Evolutionary conservation across 2,888 invertebrate species (phyloP).

Genomic region (Agrypnus murinus): DNA sequence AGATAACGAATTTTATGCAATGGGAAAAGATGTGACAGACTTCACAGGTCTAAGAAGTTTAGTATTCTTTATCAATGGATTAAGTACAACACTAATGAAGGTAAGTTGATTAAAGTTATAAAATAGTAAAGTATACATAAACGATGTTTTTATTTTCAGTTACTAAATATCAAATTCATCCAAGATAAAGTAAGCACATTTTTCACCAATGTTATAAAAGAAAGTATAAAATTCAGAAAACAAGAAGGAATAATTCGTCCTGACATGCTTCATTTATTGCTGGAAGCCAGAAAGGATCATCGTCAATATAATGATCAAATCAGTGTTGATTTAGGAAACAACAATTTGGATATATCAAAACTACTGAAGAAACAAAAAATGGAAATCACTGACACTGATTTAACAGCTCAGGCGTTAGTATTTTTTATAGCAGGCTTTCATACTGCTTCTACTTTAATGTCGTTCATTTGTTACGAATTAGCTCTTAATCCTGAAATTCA

Average conservation of each 20-base stretch:
- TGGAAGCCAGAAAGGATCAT: slow-evolving; percentile 72
- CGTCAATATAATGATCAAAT: slow-evolving; percentile 10
- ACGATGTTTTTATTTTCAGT: neutral
- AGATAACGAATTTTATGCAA: too few species aligned
- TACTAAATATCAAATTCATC: neutral
- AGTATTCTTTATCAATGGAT: neutral
- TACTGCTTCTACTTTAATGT: slow-evolving; percentile 69
- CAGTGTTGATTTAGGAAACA: slow-evolving; percentile 15
- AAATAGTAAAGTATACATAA: neutral
- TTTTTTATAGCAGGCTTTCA: slow-evolving; percentile 73
- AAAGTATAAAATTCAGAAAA: neutral
- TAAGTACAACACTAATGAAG: neutral
- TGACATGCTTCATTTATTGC: slow-evolving; percentile 59
- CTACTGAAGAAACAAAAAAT: neutral
- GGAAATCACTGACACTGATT: slow-evolving; percentile 69
- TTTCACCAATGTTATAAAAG: neutral
- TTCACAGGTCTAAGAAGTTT: neutral
- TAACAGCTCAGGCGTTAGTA: slow-evolving; percentile 73
- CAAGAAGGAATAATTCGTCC: neutral
- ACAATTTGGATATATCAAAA: slow-evolving; percentile 14
- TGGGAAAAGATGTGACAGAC: neutral
- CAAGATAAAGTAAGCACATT: neutral
- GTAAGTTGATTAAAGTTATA: neutral
- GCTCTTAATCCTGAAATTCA: slow-evolving; percentile 76
- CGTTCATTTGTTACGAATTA: slow-evolving; percentile 74